Conservation (phyloP, 2,113 vertebrate genomes). For the Lagopus muta region DNA sequence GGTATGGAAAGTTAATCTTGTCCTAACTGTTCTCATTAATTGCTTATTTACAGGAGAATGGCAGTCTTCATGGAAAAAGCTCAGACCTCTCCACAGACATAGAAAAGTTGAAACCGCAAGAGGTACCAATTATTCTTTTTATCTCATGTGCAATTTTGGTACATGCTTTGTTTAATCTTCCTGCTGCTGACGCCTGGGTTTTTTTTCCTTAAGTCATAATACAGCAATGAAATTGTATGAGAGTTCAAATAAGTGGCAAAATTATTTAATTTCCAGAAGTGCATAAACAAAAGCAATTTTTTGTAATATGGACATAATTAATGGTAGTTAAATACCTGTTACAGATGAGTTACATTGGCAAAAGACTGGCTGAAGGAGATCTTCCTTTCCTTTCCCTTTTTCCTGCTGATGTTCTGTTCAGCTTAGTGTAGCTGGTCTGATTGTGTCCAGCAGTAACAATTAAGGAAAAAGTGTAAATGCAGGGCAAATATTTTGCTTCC, state of each 20-base stretch:
- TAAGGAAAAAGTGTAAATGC: not conserved
- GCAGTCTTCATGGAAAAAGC: constrained; percentile 73
- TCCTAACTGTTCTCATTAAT: not conserved
- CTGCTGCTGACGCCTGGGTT: not conserved
- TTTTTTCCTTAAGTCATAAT: not conserved
- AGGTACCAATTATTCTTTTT: constrained; percentile 29
- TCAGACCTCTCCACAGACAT: constrained; percentile 72
- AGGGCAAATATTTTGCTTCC: not conserved
- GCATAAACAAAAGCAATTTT: not conserved
- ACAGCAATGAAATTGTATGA: not conserved
- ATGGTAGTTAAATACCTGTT: not conserved
- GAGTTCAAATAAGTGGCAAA: not conserved
- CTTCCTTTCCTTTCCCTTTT: not conserved
- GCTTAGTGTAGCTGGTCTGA: not conserved
- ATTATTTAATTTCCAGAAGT: not conserved
- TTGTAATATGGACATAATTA: not conserved
- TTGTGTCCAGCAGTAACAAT: not conserved
- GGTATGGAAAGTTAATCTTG: not conserved
- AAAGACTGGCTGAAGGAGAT: not conserved
- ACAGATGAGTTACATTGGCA: not conserved
- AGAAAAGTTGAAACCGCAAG: constrained; percentile 74
- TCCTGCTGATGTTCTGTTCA: not conserved
- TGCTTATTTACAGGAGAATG: constrained; percentile 65
- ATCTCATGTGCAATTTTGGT: not conserved
- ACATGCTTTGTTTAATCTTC: not conserved